Conservation (phyloP, 2,888 invertebrate genomes). For the Caenorhabditis becei region DNA sequence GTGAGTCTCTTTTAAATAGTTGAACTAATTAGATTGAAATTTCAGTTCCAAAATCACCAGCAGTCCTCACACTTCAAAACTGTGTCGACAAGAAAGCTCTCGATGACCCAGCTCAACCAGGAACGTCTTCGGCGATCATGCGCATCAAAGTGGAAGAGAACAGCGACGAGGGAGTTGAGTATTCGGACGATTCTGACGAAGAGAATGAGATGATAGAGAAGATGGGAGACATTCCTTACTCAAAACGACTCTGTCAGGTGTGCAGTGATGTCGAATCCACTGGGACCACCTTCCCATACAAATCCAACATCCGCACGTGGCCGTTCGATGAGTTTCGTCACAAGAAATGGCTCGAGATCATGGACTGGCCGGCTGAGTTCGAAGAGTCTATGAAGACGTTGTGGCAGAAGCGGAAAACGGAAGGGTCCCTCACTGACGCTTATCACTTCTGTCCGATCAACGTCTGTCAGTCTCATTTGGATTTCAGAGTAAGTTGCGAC, state of each 20-base stretch:
- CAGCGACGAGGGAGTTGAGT: slow-evolving; percentile 30
- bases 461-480: slow-evolving; percentile 66
- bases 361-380: slow-evolving; percentile 66
- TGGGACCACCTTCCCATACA: slow-evolving; percentile 33
- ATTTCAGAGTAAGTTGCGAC: slow-evolving; percentile 53
- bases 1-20: neutral
- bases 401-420: slow-evolving; percentile 64
- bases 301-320: slow-evolving; percentile 62
- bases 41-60: neutral
- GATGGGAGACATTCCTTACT: slow-evolving; percentile 51
- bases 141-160: neutral
- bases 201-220: slow-evolving; percentile 64
- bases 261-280: slow-evolving; percentile 58
- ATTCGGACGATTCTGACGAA: slow-evolving; percentile 68
- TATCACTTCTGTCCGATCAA: slow-evolving; percentile 67
- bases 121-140: slow-evolving; percentile 3
- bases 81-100: neutral
- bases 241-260: slow-evolving; percentile 62
- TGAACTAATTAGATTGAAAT: neutral
- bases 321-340: slow-evolving; percentile 69
- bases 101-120: slow-evolving; percentile 5
- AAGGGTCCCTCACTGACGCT: slow-evolving; percentile 34
- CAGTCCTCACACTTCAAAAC: neutral
- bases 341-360: slow-evolving; percentile 68
- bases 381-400: slow-evolving; percentile 66